Evolutionary conservation across 1,140 invertebrate species (phyloP).

Genomic region (Lerema accius): DNA sequence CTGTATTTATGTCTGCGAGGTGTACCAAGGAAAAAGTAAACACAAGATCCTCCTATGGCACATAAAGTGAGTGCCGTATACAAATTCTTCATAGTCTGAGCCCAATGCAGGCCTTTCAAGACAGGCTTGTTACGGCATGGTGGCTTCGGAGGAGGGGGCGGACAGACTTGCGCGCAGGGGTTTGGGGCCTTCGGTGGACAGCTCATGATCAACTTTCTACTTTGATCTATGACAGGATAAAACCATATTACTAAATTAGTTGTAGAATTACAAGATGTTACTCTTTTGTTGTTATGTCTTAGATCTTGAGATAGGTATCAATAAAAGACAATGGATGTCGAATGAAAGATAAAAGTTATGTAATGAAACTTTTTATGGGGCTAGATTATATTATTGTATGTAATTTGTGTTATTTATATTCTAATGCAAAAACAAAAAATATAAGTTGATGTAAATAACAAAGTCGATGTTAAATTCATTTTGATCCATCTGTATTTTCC

Average conservation of each 20-base stretch:
- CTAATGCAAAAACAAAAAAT: too few relatives aligned
- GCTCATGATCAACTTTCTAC: slow-evolving; percentile 41
- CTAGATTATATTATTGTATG: too few relatives aligned
- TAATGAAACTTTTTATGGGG: too few relatives aligned
- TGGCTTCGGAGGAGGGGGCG: slow-evolving; percentile 50
- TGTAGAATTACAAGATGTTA: too few relatives aligned
- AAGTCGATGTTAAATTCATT: too few relatives aligned
- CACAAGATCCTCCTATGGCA: slow-evolving; percentile 38
- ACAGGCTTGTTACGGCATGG: slow-evolving; percentile 58
- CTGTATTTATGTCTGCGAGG: slow-evolving; percentile 50
- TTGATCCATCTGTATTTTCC: slow-evolving; percentile 10
- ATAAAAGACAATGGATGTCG: too few relatives aligned
- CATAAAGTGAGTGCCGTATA: slow-evolving; percentile 39
- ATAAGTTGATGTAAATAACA: too few relatives aligned
- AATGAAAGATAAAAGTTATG: too few relatives aligned
- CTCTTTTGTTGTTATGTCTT: too few relatives aligned
- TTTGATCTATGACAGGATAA: not conserved
- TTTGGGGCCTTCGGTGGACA: slow-evolving; percentile 49
- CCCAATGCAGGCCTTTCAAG: slow-evolving; percentile 63
- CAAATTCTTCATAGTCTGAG: slow-evolving; percentile 52
- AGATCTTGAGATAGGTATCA: too few relatives aligned
- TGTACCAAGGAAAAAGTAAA: slow-evolving; percentile 45
- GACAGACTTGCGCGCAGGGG: slow-evolving; percentile 53
- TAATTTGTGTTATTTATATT: too few relatives aligned
- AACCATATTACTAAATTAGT: too few relatives aligned